Evolutionary conservation across 2,797 vertebrate genomes (phyloP).

Genomic region (Acanthopagrus latus): DNA sequence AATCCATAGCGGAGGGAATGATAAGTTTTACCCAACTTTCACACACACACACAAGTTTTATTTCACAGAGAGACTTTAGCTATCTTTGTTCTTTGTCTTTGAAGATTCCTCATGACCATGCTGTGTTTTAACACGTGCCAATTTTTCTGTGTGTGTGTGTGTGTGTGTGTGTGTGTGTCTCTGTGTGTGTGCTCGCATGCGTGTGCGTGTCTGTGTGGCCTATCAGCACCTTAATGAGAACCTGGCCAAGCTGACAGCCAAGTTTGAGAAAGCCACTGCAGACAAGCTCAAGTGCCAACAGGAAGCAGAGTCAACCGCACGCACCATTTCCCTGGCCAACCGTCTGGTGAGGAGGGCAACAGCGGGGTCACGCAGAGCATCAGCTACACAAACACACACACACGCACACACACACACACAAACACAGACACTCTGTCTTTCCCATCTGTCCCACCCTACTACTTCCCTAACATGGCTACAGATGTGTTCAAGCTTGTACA

Average conservation of each 20-base stretch:
- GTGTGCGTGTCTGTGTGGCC: slow-evolving; percentile 41
- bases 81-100: slow-evolving; percentile 60
- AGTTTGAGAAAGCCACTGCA: slow-evolving; percentile 94
- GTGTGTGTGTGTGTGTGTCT: slow-evolving; percentile 48
- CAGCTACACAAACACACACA: slow-evolving; percentile 10
- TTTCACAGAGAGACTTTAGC: slow-evolving; percentile 40
- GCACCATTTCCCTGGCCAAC: slow-evolving; percentile 94
- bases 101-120: slow-evolving; percentile 38
- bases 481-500: slow-evolving; percentile 19
- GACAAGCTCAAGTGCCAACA: slow-evolving; percentile 95
- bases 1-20: slow-evolving; percentile 67
- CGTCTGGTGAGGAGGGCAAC: slow-evolving; percentile 89
- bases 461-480: background rate
- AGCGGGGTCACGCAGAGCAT: slow-evolving; percentile 24
- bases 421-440: background rate
- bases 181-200: slow-evolving; percentile 23
- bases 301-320: slow-evolving; percentile 91
- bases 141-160: slow-evolving; percentile 49
- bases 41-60: slow-evolving; percentile 37
- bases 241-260: slow-evolving; percentile 91
- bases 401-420: slow-evolving; percentile 1
- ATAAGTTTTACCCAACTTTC: slow-evolving; percentile 66
- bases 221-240: slow-evolving; percentile 93
- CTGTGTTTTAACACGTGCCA: slow-evolving; percentile 52
- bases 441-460: background rate